phyloP scores from a whole-genome alignment of 30 jellyfish, hydroid and myxozoan genomes.

The Cassiopea xamachana region DNA sequence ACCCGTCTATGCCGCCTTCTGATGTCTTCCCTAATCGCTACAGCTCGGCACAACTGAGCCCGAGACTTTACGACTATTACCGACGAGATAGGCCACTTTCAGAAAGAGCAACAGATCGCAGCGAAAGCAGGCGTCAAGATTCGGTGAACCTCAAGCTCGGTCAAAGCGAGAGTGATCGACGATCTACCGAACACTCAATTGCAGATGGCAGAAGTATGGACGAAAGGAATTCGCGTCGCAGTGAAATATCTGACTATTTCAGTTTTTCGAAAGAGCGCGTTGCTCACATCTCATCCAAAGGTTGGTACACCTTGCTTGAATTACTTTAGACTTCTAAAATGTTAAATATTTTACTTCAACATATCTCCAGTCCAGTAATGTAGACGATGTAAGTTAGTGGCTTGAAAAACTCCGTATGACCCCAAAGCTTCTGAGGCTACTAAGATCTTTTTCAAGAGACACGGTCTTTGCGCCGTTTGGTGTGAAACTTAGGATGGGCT shows the following conservation, averaged over 20 bases:
- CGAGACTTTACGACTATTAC: conserved; percentile 85
- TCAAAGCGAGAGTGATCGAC: conserved; percentile 35
- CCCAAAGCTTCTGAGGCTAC: too few relatives aligned
- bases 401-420: too few relatives aligned
- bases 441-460: too few relatives aligned
- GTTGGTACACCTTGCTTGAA: background rate
- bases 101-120: conserved; percentile 45
- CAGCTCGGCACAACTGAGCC: conserved; percentile 84
- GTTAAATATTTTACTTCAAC: too few relatives aligned
- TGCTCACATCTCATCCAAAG: conserved; percentile 5
- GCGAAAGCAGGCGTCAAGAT: conserved; percentile 45
- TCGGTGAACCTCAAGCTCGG: conserved; percentile 28
- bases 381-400: too few relatives aligned
- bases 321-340: too few relatives aligned
- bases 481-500: too few relatives aligned
- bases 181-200: background rate
- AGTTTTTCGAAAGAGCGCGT: conserved; percentile 34
- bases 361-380: too few relatives aligned
- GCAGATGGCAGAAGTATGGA: conserved; percentile 6
- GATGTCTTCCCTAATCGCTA: conserved; percentile 73
- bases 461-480: too few relatives aligned
- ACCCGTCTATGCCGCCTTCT: conserved; percentile 63
- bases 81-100: conserved; percentile 73
- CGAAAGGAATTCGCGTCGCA: conserved; percentile 29
- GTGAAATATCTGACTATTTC: conserved; percentile 40